These are phyloP conservation scores for Bergia puertoricense DNA, from an alignment of 92 coral and sea anemone species.

Conservation along the genomic window DNA sequence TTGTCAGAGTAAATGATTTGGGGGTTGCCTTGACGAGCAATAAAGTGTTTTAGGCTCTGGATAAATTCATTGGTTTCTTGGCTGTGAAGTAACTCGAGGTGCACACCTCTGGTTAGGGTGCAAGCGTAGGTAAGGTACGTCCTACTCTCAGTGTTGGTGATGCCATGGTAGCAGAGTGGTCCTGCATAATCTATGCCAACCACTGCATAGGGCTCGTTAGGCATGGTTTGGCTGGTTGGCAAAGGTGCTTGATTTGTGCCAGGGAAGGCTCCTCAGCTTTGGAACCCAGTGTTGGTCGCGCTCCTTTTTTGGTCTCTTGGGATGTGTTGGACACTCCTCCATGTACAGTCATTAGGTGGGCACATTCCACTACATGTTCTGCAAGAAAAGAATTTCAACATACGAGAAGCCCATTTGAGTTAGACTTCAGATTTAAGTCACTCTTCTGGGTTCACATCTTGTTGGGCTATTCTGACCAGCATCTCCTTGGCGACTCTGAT, in stretches of 20 bases:
- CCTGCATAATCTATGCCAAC: background rate
- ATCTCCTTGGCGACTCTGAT: background rate
- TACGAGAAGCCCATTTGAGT: background rate
- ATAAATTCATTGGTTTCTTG: no score
- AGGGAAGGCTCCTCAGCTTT: background rate
- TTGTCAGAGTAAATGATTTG: no score
- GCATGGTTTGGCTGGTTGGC: background rate
- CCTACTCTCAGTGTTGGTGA: no score
- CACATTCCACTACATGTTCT: background rate
- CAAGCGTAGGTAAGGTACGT: no score
- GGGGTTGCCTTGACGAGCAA: no score
- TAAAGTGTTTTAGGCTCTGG: no score
- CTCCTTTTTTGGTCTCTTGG: background rate
- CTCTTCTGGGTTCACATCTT: background rate
- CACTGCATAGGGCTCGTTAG: background rate
- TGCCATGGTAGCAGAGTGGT: background rate
- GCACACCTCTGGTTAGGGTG: no score
- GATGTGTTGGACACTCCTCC: background rate
- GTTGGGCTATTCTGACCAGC: background rate
- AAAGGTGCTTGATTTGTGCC: background rate
- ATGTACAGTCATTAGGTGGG: background rate
- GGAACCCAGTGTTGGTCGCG: background rate
- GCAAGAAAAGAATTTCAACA: background rate
- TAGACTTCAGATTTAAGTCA: constrained; percentile 9
- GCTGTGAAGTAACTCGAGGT: no score